Percentiles rank a stretch among this genome's conserved stretches.
Evolutionary conservation across 2,888 invertebrate species (phyloP).

Genomic region (Crossocerus cetratus): DNA sequence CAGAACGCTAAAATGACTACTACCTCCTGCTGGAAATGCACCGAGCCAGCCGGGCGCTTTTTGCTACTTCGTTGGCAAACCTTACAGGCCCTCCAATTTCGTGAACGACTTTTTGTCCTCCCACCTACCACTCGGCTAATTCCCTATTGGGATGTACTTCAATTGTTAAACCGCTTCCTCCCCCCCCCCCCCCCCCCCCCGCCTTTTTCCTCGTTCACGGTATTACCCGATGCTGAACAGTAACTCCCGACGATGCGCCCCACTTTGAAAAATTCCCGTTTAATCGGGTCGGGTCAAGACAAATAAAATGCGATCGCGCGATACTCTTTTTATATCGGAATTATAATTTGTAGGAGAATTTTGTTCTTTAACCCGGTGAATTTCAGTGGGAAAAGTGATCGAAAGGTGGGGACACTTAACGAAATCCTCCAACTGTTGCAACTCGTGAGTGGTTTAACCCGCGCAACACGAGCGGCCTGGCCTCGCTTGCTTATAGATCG

Average conservation of each 20-base stretch:
- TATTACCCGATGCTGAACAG: not conserved
- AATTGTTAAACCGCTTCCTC: not conserved
- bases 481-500: slow-evolving; percentile 26
- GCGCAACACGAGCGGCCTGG: slow-evolving; percentile 28
- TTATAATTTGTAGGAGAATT: too few species aligned
- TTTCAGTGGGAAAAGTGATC: too few species aligned
- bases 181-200: not conserved
- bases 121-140: not conserved
- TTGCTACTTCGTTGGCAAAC: not conserved
- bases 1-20: not conserved
- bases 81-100: not conserved
- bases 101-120: not conserved
- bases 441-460: slow-evolving; percentile 47
- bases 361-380: too few species aligned
- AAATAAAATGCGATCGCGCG: too few species aligned
- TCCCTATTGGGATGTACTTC: not conserved
- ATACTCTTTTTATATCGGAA: too few species aligned
- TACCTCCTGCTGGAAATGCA: not conserved
- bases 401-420: too few species aligned
- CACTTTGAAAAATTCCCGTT: not conserved
- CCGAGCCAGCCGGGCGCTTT: not conserved
- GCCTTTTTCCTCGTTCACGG: not conserved
- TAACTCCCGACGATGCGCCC: not conserved
- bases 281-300: not conserved
- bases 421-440: not conserved